Conservation (phyloP, 2,113 vertebrate species). For the Chlamydotis undulata region DNA sequence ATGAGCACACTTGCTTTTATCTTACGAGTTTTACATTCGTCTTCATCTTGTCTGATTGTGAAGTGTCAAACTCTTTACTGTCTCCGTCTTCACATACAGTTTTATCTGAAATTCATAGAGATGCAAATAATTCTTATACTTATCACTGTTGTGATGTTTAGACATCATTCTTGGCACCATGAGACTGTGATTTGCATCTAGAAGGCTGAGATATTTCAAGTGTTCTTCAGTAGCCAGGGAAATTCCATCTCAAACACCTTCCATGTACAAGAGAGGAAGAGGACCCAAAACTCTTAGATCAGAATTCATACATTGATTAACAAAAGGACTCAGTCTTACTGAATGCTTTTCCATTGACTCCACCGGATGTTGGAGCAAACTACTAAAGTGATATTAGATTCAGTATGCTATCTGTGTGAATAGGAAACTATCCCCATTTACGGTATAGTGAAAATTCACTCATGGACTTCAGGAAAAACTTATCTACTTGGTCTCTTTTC, state of each 20-base stretch:
- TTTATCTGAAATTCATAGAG: not conserved
- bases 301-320: too few relatives aligned
- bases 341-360: too few relatives aligned
- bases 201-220: not conserved
- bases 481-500: too few relatives aligned
- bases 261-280: too few relatives aligned
- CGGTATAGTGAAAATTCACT: too few relatives aligned
- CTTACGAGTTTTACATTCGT: not conserved
- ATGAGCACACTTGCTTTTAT: not conserved
- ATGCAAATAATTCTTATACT: not conserved
- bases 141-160: not conserved
- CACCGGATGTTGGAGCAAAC: too few relatives aligned
- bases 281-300: too few relatives aligned
- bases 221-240: not conserved
- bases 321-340: too few relatives aligned
- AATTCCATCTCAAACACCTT: not conserved
- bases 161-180: not conserved
- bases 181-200: not conserved
- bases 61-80: not conserved
- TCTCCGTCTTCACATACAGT: not conserved
- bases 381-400: too few relatives aligned
- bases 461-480: too few relatives aligned
- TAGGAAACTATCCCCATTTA: too few relatives aligned
- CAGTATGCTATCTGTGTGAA: too few relatives aligned
- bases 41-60: not conserved